These are phyloP conservation scores for Silurus asotus DNA, from an alignment of 2,113 vertebrate genomes.

Conservation along the genomic window DNA sequence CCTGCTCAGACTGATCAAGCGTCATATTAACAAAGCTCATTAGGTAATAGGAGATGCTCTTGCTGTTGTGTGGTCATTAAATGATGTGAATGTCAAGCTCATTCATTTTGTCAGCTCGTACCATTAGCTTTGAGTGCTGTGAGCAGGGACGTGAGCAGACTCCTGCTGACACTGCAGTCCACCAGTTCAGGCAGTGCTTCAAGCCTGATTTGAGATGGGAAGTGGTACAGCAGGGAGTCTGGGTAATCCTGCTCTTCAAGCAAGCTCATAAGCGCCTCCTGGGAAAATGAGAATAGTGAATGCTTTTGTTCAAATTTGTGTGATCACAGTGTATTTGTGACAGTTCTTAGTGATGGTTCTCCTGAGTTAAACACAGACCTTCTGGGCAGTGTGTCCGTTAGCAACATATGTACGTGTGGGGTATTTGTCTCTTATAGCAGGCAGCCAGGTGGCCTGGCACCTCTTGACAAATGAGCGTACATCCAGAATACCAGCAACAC, in stretches of 20 bases:
- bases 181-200: conserved; percentile 75
- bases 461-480: conserved; percentile 77
- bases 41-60: neutral
- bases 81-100: neutral
- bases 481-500: conserved; percentile 74
- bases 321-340: neutral
- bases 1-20: neutral
- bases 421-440: conserved; percentile 77
- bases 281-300: neutral
- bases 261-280: conserved; percentile 76
- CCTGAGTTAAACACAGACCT: conserved; percentile 58
- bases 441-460: conserved; percentile 79
- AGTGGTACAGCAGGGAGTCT: conserved; percentile 79
- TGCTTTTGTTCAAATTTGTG: neutral
- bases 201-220: conserved; percentile 81
- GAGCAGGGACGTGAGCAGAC: conserved; percentile 77
- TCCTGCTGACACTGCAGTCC: conserved; percentile 76
- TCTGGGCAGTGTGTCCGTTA: conserved; percentile 56
- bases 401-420: conserved; percentile 57
- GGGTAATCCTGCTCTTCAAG: conserved; percentile 76
- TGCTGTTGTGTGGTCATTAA: neutral
- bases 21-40: too few relatives aligned
- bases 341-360: neutral
- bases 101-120: conserved; percentile 51
- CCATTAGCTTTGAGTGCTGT: conserved; percentile 79